A percentile compares a stretch with the other conserved stretches of the same genome.
Conservation (phyloP, 2,113 vertebrate species). For the Baryphthengus martii region DNA sequence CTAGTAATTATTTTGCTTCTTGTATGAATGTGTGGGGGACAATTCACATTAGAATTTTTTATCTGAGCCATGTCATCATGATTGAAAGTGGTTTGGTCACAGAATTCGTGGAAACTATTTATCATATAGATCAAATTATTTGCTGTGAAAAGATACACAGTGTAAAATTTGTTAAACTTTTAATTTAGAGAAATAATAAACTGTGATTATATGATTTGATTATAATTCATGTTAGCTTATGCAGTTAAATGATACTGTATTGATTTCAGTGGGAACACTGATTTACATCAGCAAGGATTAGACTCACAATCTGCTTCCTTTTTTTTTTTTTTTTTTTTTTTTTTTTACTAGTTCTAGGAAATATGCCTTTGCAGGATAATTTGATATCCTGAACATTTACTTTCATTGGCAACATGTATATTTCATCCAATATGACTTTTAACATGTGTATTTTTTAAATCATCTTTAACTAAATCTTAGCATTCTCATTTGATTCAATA, state of each 20-base stretch:
- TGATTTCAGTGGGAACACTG: neutral
- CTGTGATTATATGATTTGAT: neutral
- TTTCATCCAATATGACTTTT: neutral
- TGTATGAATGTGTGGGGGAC: neutral
- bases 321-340: neutral
- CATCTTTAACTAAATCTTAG: slow-evolving; percentile 33
- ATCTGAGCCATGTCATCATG: neutral
- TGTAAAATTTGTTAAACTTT: neutral
- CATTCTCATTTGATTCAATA: neutral
- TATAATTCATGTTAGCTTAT: neutral
- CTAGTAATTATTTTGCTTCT: neutral
- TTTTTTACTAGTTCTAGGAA: neutral
- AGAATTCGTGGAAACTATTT: neutral
- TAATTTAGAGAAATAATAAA: neutral
- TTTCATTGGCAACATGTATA: neutral
- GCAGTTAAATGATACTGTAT: neutral
- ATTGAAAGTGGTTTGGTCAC: neutral
- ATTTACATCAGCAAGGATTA: neutral
- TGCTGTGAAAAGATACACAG: neutral
- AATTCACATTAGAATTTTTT: neutral
- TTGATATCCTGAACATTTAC: neutral
- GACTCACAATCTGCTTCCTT: neutral
- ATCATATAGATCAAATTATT: neutral
- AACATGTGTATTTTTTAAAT: slow-evolving; percentile 11
- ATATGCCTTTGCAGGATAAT: neutral